Conservation (phyloP, 2,888 invertebrate species). For the Drosophila koepferae region DNA sequence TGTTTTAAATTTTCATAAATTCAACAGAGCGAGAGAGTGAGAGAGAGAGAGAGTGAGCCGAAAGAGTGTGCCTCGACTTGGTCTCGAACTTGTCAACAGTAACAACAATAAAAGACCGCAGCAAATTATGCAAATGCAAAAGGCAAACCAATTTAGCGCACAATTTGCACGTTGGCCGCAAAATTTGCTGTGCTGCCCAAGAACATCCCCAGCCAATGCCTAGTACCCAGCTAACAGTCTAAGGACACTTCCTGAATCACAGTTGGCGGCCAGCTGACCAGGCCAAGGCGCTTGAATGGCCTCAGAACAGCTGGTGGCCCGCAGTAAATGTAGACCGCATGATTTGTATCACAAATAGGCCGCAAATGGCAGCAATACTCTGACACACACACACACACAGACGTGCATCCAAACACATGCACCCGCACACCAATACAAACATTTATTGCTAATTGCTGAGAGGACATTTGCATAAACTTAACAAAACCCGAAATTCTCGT, state of each 20-base stretch:
- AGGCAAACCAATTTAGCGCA: conserved; percentile 61
- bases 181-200: conserved; percentile 43
- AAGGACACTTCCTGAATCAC: conserved; percentile 27
- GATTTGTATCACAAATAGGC: conserved; percentile 77
- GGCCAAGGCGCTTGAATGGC: conserved; percentile 19
- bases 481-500: conserved; percentile 70
- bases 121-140: conserved; percentile 60
- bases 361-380: conserved; percentile 63
- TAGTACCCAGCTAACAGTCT: not conserved
- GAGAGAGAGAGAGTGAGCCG: not conserved
- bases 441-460: conserved; percentile 77
- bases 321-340: conserved; percentile 74
- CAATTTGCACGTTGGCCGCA: conserved; percentile 72
- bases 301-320: conserved; percentile 67
- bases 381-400: conserved; percentile 20
- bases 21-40: conserved; percentile 8
- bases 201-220: not conserved
- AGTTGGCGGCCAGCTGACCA: conserved; percentile 45
- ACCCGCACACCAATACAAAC: conserved; percentile 58
- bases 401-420: conserved; percentile 25
- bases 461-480: conserved; percentile 78
- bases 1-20: conserved; percentile 47
- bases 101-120: conserved; percentile 45
- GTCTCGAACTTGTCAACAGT: conserved; percentile 11
- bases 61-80: conserved; percentile 12